Conservation (phyloP, 2,113 vertebrate genomes). For the Tringa solitaria region DNA sequence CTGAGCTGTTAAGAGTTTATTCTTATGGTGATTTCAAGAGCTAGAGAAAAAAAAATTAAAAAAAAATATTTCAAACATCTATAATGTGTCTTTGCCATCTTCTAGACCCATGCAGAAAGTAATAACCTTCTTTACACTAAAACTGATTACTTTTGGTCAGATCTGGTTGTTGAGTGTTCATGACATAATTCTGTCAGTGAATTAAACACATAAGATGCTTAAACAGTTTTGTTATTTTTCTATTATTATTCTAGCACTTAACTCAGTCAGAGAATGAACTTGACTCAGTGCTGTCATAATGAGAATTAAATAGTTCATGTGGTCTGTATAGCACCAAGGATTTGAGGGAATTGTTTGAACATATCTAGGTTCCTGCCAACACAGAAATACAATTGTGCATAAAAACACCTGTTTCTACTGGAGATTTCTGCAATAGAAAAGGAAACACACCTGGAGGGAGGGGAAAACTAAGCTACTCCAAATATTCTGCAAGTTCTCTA, state of each 20-base stretch:
- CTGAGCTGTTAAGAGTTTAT: background rate
- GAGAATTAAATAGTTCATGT: background rate
- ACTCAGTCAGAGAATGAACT: background rate
- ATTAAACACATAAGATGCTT: background rate
- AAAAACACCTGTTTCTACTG: background rate
- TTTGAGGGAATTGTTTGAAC: background rate
- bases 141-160: background rate
- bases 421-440: background rate
- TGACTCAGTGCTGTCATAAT: background rate
- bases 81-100: background rate
- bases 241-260: background rate
- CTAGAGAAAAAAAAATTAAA: fast-evolving
- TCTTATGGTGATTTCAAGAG: background rate
- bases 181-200: background rate
- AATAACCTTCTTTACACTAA: background rate
- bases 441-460: background rate
- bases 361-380: background rate
- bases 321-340: background rate
- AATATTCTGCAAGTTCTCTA: background rate
- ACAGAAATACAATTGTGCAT: background rate
- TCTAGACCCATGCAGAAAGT: background rate
- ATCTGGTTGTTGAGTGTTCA: background rate
- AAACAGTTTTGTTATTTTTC: background rate
- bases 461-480: background rate
- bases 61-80: background rate